These are phyloP conservation scores for Syritta pipiens DNA, from an alignment of 2,888 invertebrate genomes.

Conservation along the genomic window DNA sequence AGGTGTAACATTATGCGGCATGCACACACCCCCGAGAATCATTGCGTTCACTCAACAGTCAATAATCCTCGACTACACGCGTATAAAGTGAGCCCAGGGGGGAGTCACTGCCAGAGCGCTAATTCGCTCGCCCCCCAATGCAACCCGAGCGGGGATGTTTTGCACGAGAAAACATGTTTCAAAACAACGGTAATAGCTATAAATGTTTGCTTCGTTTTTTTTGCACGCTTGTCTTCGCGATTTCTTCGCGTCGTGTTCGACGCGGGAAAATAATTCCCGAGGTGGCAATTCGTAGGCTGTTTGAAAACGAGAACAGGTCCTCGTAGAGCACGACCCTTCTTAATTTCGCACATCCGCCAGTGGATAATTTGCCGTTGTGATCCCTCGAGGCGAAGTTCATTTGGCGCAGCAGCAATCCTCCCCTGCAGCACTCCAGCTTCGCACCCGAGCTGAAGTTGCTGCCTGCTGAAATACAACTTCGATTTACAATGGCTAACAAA, in stretches of 20 bases:
- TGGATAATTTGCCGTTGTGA: conserved; percentile 11
- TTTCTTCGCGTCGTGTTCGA: background rate
- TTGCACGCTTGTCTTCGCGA: too few species aligned
- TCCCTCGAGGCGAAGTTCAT: conserved; percentile 13
- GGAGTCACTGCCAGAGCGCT: too few species aligned
- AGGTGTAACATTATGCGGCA: too few species aligned
- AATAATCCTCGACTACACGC: too few species aligned
- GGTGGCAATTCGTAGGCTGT: conserved; percentile 7
- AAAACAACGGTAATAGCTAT: too few species aligned
- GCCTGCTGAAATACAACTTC: conserved; percentile 9
- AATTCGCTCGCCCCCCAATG: too few species aligned
- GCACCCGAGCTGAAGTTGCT: background rate
- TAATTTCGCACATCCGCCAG: background rate
- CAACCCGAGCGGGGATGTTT: too few species aligned
- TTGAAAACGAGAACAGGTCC: background rate
- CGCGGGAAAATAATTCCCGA: conserved; percentile 1
- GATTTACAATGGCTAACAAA: conserved; percentile 24
- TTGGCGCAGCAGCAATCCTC: background rate
- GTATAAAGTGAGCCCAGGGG: too few species aligned
- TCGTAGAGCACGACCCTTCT: background rate
- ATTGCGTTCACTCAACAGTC: too few species aligned
- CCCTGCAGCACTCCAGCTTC: background rate
- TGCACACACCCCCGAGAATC: too few species aligned
- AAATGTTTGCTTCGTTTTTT: too few species aligned
- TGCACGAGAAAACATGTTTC: too few species aligned